A percentile compares a stretch with the other conserved stretches of the same genome.
These are phyloP conservation scores for Notiomystis cincta DNA, from an alignment of 2,113 vertebrate species.

Conservation along the genomic window DNA sequence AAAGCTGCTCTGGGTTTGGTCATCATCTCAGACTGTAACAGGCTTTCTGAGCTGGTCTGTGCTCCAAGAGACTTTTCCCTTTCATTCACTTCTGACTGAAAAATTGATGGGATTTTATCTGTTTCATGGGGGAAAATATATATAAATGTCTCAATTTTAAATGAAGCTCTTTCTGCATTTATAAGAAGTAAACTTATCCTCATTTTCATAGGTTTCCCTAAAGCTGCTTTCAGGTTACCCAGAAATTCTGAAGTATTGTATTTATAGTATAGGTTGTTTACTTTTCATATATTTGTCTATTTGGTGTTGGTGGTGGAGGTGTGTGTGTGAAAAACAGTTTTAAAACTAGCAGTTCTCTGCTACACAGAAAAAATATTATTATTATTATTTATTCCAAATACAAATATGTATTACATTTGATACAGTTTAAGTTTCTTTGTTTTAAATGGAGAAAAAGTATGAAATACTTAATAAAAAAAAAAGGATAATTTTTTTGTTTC, in stretches of 20 bases:
- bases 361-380: neutral
- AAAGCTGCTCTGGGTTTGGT: neutral
- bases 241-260: neutral
- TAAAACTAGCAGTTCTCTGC: neutral
- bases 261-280: neutral
- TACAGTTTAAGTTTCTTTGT: neutral
- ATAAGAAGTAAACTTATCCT: neutral
- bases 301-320: neutral
- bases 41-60: neutral
- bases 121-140: neutral
- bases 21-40: neutral
- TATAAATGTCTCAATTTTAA: neutral
- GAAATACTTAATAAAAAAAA: neutral
- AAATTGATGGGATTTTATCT: slow-evolving; percentile 1
- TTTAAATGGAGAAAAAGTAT: neutral
- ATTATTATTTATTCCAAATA: neutral
- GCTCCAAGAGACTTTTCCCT: neutral
- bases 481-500: neutral
- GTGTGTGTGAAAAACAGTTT: neutral
- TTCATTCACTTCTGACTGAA: neutral
- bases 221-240: neutral
- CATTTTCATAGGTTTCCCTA: neutral
- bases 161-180: neutral
- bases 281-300: neutral
- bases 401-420: neutral